A percentile compares a stretch with the other conserved stretches of the same genome.
These are phyloP conservation scores for Cydia amplana DNA, from an alignment of 1,140 invertebrate genomes.

Conservation along the genomic window DNA sequence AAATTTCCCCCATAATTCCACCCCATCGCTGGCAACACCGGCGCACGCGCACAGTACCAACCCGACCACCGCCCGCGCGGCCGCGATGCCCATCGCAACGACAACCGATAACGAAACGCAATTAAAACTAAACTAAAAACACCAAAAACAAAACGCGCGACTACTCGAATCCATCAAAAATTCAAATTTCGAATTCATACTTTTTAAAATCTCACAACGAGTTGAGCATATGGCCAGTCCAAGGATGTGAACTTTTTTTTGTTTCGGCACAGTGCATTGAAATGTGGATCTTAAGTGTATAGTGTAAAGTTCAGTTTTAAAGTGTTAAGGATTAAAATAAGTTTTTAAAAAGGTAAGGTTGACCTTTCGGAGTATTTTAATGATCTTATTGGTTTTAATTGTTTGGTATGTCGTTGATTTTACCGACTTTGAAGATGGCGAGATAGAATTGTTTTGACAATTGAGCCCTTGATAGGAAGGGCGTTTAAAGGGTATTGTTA, in stretches of 20 bases:
- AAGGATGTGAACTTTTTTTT: constrained; percentile 67
- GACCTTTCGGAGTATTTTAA: constrained; percentile 24
- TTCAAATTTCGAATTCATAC: constrained; percentile 41
- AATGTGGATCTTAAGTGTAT: constrained; percentile 65
- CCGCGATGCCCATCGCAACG: constrained; percentile 68
- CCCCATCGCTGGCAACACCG: constrained; percentile 42
- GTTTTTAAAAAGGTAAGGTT: constrained; percentile 23
- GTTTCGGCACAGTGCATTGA: constrained; percentile 47
- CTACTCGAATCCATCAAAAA: constrained; percentile 34
- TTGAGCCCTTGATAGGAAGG: background rate
- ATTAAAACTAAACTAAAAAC: constrained; percentile 37
- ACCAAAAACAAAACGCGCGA: constrained; percentile 37
- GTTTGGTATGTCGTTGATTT: constrained; percentile 2
- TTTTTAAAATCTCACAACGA: constrained; percentile 39
- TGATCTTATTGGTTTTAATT: constrained; percentile 6
- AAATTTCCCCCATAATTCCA: background rate
- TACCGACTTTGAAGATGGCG: background rate
- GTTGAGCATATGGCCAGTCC: constrained; percentile 53
- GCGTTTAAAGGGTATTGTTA: background rate
- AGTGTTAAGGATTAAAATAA: constrained; percentile 39
- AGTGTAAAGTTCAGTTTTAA: constrained; percentile 56
- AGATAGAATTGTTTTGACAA: background rate
- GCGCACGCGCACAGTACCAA: constrained; percentile 56
- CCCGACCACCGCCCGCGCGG: constrained; percentile 59
- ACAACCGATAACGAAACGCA: constrained; percentile 57